Conservation (phyloP, 1,140 invertebrate species). For the Drosophila chauvacae region DNA sequence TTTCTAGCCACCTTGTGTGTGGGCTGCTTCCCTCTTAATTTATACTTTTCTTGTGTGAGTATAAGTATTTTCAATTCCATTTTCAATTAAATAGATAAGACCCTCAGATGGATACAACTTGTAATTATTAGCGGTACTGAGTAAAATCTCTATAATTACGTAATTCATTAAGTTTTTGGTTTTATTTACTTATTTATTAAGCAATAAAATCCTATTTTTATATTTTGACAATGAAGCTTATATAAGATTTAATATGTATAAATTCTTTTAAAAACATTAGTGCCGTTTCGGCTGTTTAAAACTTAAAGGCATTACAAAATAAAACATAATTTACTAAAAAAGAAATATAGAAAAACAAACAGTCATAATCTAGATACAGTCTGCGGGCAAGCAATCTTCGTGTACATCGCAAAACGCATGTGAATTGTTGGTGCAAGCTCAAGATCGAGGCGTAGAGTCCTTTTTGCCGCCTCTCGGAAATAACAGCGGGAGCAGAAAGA, state of each 20-base stretch:
- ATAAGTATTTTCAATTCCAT: background rate
- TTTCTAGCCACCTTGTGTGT: background rate
- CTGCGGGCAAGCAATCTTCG: too few species aligned
- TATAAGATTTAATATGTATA: too few species aligned
- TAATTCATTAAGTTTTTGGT: background rate
- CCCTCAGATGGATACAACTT: rapidly evolving
- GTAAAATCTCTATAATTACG: background rate
- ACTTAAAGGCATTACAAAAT: too few species aligned
- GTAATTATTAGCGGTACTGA: background rate
- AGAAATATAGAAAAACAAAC: too few species aligned
- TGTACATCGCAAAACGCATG: too few species aligned
- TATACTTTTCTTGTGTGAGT: background rate
- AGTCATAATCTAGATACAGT: too few species aligned
- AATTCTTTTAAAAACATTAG: background rate
- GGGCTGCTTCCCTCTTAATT: background rate
- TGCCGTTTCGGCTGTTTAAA: background rate
- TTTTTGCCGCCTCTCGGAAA: too few species aligned
- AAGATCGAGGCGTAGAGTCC: too few species aligned
- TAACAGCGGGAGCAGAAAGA: too few species aligned
- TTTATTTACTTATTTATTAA: too few species aligned
- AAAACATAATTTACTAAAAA: too few species aligned
- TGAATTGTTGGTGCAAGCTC: too few species aligned
- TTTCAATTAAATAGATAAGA: background rate
- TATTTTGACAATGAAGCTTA: background rate
- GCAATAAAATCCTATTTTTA: background rate